A percentile compares a stretch with the other conserved stretches of the same genome.
These are phyloP conservation scores for Osmerus eperlanus DNA, from an alignment of 2,113 vertebrate genomes.

Conservation along the genomic window DNA sequence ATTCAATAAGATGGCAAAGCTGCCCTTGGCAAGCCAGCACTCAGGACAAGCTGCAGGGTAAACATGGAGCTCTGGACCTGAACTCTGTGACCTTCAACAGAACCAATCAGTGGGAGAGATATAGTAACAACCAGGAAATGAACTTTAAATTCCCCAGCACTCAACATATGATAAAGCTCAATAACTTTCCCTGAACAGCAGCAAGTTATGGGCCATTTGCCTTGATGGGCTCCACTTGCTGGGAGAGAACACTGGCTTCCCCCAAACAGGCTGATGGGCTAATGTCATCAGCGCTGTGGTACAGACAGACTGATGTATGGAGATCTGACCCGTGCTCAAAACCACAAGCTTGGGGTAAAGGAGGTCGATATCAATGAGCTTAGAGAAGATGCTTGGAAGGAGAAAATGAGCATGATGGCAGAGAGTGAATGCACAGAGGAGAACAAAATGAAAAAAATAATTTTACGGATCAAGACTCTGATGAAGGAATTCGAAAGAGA, in stretches of 20 bases:
- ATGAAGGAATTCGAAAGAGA: not conserved
- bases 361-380: slow-evolving; percentile 37
- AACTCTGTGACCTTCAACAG: slow-evolving; percentile 11
- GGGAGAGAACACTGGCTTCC: slow-evolving; percentile 25
- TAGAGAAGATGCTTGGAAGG: not conserved
- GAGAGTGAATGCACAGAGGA: not conserved
- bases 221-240: slow-evolving; percentile 16
- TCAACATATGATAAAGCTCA: slow-evolving; percentile 34
- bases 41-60: no score
- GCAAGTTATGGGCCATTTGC: slow-evolving; percentile 34
- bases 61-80: no score
- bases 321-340: slow-evolving; percentile 14
- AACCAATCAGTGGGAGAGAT: slow-evolving; percentile 28
- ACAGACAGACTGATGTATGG: slow-evolving; percentile 34
- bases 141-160: slow-evolving; percentile 34
- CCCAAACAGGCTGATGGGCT: slow-evolving; percentile 26
- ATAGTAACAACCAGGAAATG: slow-evolving; percentile 17
- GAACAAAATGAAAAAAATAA: not conserved
- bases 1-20: no score
- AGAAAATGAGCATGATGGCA: not conserved
- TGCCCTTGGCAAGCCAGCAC: no score
- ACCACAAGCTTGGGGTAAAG: slow-evolving; percentile 22
- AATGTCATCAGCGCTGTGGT: slow-evolving; percentile 42
- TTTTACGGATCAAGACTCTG: no score
- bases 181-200: slow-evolving; percentile 31